Conservation (phyloP, 2,113 vertebrate genomes). For the Notothenia coriiceps region DNA sequence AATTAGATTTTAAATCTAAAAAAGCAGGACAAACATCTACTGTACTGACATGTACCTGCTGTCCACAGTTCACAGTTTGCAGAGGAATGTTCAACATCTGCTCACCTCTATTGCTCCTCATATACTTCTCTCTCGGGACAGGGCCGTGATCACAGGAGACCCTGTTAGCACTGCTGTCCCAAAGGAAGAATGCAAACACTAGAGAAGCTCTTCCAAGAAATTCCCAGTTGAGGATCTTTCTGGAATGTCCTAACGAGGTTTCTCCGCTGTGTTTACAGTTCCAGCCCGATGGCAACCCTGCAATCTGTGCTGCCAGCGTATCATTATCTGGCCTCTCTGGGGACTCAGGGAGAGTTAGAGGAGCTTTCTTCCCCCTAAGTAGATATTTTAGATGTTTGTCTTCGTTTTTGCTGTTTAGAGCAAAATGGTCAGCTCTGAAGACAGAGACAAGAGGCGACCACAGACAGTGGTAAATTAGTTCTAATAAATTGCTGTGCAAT, state of each 20-base stretch:
- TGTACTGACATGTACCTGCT: conserved; percentile 9
- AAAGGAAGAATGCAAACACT: conserved; percentile 79
- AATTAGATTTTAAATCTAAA: neutral
- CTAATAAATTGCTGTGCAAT: conserved; percentile 41
- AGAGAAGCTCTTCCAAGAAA: conserved; percentile 75
- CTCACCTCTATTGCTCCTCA: conserved; percentile 34
- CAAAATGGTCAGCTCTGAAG: neutral
- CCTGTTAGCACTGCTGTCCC: conserved; percentile 62
- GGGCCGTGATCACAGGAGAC: conserved; percentile 69
- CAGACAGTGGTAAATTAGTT: conserved; percentile 37
- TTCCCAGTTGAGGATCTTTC: conserved; percentile 79
- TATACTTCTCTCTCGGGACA: conserved; percentile 51
- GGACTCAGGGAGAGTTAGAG: conserved; percentile 56
- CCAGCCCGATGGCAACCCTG: conserved; percentile 77
- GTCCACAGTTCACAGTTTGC: conserved; percentile 31
- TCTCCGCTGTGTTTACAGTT: conserved; percentile 79
- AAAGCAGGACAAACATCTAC: neutral
- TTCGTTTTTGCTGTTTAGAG: neutral
- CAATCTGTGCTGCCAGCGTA: conserved; percentile 77
- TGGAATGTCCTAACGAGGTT: conserved; percentile 82
- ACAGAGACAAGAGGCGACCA: conserved; percentile 24
- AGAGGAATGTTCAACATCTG: conserved; percentile 66
- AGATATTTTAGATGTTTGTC: conserved; percentile 52
- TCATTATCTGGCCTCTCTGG: conserved; percentile 77
- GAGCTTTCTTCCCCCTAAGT: conserved; percentile 51